phyloP scores from a whole-genome alignment of 2,797 vertebrate species.

The Dendrocincla fuliginosa region DNA sequence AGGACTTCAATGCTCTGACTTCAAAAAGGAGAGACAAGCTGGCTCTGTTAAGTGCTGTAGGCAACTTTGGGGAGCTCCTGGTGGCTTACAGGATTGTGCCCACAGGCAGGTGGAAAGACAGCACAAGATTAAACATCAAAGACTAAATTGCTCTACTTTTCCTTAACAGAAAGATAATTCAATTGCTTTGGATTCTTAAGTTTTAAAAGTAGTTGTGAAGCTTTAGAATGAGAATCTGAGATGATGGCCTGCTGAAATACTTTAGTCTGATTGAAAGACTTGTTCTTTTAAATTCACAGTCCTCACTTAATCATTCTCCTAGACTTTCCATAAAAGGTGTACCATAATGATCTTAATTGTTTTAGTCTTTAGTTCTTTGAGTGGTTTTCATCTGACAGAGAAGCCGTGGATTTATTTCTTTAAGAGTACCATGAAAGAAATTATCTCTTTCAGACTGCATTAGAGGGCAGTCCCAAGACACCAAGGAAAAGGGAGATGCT shows the following conservation, averaged over 20 bases:
- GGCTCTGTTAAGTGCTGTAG: neutral
- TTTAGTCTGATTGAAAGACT: neutral
- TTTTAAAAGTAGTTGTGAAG: neutral
- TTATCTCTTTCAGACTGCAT: neutral
- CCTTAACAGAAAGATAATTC: neutral
- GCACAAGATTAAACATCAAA: neutral
- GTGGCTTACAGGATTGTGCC: neutral
- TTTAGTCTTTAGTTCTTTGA: neutral
- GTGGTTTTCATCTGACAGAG: neutral
- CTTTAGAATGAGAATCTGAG: neutral
- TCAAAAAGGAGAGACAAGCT: neutral
- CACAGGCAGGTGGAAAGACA: neutral
- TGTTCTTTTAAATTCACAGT: neutral
- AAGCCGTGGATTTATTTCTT: neutral
- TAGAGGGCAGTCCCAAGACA: neutral
- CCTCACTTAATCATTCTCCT: neutral
- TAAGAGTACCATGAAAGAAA: neutral
- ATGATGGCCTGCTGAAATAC: neutral
- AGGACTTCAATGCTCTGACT: neutral
- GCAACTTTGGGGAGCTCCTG: neutral
- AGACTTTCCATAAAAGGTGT: neutral
- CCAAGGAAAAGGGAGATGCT: neutral
- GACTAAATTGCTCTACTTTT: neutral
- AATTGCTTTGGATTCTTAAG: constrained; percentile 14
- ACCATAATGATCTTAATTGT: neutral